These are phyloP conservation scores for Sialia sialis DNA, from an alignment of 2,113 vertebrate species.

Conservation along the genomic window DNA sequence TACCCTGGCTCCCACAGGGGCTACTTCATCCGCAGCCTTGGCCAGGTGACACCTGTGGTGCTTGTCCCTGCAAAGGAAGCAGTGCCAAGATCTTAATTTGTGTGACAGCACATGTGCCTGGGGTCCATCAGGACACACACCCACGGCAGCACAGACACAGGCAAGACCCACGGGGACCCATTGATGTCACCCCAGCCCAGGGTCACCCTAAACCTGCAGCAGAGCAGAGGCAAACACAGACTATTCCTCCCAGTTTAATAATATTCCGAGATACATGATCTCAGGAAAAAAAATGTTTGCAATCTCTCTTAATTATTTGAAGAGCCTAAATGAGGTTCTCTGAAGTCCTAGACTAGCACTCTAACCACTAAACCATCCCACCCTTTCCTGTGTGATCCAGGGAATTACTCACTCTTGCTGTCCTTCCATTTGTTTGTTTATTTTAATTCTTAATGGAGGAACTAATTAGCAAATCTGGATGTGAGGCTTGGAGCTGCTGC, in stretches of 20 bases:
- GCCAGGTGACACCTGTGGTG: fast-evolving
- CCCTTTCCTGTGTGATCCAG: conserved; percentile 47
- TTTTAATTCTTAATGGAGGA: conserved; percentile 30
- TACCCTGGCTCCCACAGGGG: background rate
- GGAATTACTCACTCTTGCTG: conserved; percentile 25
- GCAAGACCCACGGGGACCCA: fast-evolving
- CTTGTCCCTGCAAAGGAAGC: background rate
- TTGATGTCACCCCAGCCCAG: fast-evolving
- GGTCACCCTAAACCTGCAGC: background rate
- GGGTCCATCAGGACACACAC: background rate
- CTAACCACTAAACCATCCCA: conserved; percentile 16
- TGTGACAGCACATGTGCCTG: background rate
- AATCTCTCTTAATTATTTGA: conserved; percentile 1
- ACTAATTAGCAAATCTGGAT: conserved; percentile 20
- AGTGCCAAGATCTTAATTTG: background rate
- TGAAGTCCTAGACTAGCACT: conserved; percentile 5
- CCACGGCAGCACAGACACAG: fast-evolving
- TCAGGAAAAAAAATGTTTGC: background rate
- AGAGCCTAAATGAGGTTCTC: conserved; percentile 1
- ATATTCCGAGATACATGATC: background rate
- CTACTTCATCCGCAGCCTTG: background rate
- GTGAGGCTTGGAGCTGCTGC: background rate
- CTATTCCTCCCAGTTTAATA: background rate
- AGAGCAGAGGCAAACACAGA: background rate
- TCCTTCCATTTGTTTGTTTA: conserved; percentile 37